phyloP scores from a whole-genome alignment of 1,140 invertebrate genomes.

The Drosophila orosa region DNA sequence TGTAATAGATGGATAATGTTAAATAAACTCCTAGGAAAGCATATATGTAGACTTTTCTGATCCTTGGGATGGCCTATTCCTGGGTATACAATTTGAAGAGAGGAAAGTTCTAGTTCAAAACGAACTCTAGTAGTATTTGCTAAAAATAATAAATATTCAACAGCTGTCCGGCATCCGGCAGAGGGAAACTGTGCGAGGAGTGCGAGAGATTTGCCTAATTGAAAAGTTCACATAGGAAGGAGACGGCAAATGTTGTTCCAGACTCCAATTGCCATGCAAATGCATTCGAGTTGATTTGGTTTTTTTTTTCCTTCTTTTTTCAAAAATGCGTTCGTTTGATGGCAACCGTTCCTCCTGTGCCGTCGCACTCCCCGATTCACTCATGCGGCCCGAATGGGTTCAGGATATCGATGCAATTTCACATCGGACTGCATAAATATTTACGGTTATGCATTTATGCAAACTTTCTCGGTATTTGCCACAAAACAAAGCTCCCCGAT shows the following conservation, averaged over 20 bases:
- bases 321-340: slow-evolving; percentile 48
- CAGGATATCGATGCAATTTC: slow-evolving; percentile 65
- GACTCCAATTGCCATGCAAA: slow-evolving; percentile 51
- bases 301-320: slow-evolving; percentile 2
- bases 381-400: slow-evolving; percentile 36
- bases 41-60: slow-evolving; percentile 18
- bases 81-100: slow-evolving; percentile 19
- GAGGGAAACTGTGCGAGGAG: slow-evolving; percentile 1
- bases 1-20: slow-evolving; percentile 23
- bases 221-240: slow-evolving; percentile 43
- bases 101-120: neutral
- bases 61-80: slow-evolving; percentile 36
- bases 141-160: slow-evolving; percentile 50
- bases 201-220: slow-evolving; percentile 36
- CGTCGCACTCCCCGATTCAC: slow-evolving; percentile 3
- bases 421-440: slow-evolving; percentile 69
- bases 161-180: slow-evolving; percentile 16
- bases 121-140: slow-evolving; percentile 20
- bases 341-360: neutral
- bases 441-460: slow-evolving; percentile 72
- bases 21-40: slow-evolving; percentile 30
- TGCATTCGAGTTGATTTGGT: slow-evolving; percentile 38
- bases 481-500: slow-evolving; percentile 23
- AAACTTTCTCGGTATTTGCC: slow-evolving; percentile 47
- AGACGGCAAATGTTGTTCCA: slow-evolving; percentile 40